phyloP scores from a whole-genome alignment of 2,113 vertebrate genomes.

The Pampusana beccarii region DNA sequence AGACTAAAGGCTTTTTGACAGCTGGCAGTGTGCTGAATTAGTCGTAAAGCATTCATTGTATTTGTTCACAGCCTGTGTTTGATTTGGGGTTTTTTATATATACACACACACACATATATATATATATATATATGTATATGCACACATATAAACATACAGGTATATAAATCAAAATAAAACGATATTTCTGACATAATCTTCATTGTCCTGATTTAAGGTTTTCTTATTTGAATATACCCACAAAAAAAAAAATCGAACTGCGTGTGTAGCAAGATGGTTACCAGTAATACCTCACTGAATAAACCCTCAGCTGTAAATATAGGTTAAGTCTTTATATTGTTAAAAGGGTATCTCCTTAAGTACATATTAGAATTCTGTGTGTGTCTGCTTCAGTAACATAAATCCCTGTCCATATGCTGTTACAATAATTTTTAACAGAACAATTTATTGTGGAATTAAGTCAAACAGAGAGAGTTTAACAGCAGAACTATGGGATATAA shows the following conservation, averaged over 20 bases:
- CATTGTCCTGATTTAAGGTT: neutral
- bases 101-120: no score
- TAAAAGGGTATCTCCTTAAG: slow-evolving; percentile 23
- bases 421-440: slow-evolving; percentile 18
- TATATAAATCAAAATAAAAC: neutral
- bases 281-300: neutral
- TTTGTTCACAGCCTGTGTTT: neutral
- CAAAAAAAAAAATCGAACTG: neutral
- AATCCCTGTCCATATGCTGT: slow-evolving; percentile 26
- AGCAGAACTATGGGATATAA: slow-evolving; percentile 8
- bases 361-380: neutral
- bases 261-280: neutral
- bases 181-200: neutral
- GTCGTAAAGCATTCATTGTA: neutral
- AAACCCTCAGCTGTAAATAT: slow-evolving; percentile 39
- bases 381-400: slow-evolving; percentile 26
- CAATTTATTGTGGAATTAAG: slow-evolving; percentile 36
- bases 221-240: neutral
- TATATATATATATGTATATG: neutral
- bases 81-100: neutral
- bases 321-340: slow-evolving; percentile 37
- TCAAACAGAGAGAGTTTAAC: neutral
- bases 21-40: neutral
- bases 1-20: neutral
- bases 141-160: neutral